These are phyloP conservation scores for Fukomys damarensis DNA, from an alignment of 2,113 vertebrate species.

Conservation along the genomic window DNA sequence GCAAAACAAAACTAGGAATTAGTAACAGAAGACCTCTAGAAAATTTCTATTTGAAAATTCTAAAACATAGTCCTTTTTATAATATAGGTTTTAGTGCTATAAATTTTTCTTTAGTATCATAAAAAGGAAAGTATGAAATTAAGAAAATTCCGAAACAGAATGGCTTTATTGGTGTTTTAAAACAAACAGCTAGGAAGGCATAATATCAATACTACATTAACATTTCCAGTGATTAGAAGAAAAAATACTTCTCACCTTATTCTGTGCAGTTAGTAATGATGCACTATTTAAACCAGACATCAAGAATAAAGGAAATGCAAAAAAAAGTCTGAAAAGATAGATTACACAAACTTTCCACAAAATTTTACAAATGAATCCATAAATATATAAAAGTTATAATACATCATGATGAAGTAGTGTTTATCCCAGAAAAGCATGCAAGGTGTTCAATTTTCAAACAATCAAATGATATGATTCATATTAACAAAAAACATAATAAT, in stretches of 20 bases:
- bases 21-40: neutral
- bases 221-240: neutral
- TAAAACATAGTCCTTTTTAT: neutral
- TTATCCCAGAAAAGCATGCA: neutral
- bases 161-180: neutral
- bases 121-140: neutral
- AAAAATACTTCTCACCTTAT: neutral
- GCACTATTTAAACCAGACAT: neutral
- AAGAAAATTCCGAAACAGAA: neutral
- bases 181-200: neutral
- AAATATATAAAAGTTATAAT: neutral
- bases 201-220: neutral
- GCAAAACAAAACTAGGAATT: neutral
- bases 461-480: neutral
- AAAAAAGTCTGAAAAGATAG: neutral
- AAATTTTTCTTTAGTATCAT: too few relatives aligned
- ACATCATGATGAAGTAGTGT: neutral
- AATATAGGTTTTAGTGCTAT: too few relatives aligned
- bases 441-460: neutral
- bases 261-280: neutral
- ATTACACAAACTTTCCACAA: neutral
- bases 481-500: neutral
- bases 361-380: neutral
- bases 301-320: neutral
- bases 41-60: neutral